Conservation (phyloP, 2,888 invertebrate species). For the Acanthosepion esculentum region DNA sequence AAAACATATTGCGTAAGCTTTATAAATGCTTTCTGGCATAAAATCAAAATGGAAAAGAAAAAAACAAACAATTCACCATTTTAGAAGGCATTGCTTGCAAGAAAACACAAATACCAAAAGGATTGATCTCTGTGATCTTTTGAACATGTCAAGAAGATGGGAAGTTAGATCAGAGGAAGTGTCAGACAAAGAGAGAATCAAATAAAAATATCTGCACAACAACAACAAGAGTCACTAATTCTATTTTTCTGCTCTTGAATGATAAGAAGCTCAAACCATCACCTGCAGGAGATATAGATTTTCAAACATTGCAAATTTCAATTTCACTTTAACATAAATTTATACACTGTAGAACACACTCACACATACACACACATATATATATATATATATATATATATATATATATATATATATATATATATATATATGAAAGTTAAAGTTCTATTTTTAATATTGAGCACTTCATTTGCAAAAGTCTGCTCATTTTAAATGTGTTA, state of each 20-base stretch:
- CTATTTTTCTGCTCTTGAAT: neutral
- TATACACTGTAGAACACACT: neutral
- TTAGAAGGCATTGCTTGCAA: neutral
- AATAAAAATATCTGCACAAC: neutral
- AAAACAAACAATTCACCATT: neutral
- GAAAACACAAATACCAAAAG: neutral
- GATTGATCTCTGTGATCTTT: neutral
- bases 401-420: no score
- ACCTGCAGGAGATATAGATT: neutral
- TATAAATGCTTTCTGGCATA: neutral
- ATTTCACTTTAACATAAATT: neutral
- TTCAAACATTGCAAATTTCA: neutral
- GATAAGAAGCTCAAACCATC: neutral
- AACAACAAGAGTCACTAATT: neutral
- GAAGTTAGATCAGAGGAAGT: neutral
- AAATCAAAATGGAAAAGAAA: neutral
- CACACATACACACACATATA: no score
- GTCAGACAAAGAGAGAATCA: neutral
- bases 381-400: no score
- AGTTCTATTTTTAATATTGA: no score
- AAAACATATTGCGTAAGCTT: neutral
- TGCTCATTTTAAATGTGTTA: no score
- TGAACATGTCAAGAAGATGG: neutral
- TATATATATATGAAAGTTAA: no score
- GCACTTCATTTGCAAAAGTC: no score